Evolutionary conservation across 2,888 invertebrate species (phyloP).

Genomic region (Elysia crispata): DNA sequence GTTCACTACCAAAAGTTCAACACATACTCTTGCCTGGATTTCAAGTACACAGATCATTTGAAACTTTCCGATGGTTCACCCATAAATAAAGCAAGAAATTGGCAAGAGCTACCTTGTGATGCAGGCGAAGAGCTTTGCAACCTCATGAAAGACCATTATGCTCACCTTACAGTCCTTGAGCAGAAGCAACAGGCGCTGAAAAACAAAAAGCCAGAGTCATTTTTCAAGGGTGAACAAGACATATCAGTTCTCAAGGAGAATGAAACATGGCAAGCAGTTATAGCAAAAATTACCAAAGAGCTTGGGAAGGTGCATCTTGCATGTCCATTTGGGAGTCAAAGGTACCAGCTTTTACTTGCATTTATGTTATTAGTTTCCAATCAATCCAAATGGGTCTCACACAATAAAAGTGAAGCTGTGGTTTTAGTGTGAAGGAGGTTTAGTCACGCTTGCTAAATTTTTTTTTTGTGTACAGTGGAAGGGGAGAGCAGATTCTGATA

Average conservation of each 20-base stretch:
- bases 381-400: no score
- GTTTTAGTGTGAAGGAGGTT: no score
- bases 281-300: constrained; percentile 63
- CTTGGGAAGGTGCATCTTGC: constrained; percentile 68
- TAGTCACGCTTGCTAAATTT: no score
- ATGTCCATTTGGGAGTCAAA: constrained; percentile 74
- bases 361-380: no score
- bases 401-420: no score
- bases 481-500: no score
- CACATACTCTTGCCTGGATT: constrained; percentile 66
- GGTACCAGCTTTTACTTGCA: no score
- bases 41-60: constrained; percentile 57
- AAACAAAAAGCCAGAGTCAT: constrained; percentile 57
- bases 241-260: constrained; percentile 24
- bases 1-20: constrained; percentile 58
- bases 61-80: constrained; percentile 52
- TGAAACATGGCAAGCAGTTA: constrained; percentile 57
- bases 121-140: constrained; percentile 59
- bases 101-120: constrained; percentile 62
- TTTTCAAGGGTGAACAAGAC: constrained; percentile 50
- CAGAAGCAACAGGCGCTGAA: constrained; percentile 51
- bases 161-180: no score
- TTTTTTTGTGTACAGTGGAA: no score
- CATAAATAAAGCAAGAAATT: constrained; percentile 69
- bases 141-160: constrained; percentile 54